Evolutionary conservation across 2,113 vertebrate genomes (phyloP), one percentile per base, ranked within the genome.

Genomic region (Dicerorhinus sumatrensis): DNA sequence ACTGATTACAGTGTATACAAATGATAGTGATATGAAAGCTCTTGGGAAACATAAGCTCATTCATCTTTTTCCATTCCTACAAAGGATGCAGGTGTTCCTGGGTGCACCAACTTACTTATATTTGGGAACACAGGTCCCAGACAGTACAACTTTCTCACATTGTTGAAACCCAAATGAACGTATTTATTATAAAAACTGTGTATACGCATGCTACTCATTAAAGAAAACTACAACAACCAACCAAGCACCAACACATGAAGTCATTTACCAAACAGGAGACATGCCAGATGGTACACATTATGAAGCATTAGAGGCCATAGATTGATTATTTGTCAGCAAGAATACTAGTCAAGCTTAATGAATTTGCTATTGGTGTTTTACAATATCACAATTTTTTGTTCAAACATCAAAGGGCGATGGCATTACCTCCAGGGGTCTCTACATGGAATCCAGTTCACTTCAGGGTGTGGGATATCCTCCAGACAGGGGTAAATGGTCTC

Each of bases 391-490:
- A 58, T 0, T 48, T 72, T 72, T 72, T 63, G 5, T 48, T 92
- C 4, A 77, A 75, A 91, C 67, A 89, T 18, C 23, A 81, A 75
- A 63, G 21, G 8, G 29, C 23, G 90, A 67, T 67, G 27, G 85
- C 0, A 0, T 56, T 95, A 99, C 96, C 96, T 98, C 92, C 92
- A 25, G 72, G 98, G 91, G 21, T 98, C 94, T 96, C 56, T 93
- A 81, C 98, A 98, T 0, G 75, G 97, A 97, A 97, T 98, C 96
- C 98, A 98, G 72, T 98, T 95, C 39, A 98, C 89, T 58, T 81
- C 11, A 2, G 97, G 89, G 11, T 98, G 97, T 96, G 98, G 98
- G 29, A 98, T 98, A 96, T 97, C 82, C 88, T 99, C 97, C 86
- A 98, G 70, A 12, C 97, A 98, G 14, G 96, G 94, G 31, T 98